Evolutionary conservation across 2,888 invertebrate genomes (phyloP), one percentile per base, ranked within the genome.

Genomic region (Eucera pruinosa): DNA sequence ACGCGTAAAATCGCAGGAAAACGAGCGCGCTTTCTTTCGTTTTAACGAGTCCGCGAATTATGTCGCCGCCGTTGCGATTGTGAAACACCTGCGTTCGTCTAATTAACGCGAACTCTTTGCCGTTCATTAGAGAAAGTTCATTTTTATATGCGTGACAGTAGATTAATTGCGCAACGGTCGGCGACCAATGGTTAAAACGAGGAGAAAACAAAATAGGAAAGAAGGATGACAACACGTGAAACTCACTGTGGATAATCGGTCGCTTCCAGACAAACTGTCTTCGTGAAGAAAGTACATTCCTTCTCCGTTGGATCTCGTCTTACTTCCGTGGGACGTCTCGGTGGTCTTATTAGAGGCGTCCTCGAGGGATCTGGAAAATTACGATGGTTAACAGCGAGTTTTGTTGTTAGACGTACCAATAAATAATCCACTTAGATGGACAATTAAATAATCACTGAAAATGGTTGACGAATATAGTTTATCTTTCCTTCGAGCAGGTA

Each of bases 231-330:
- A 11, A 43, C 18, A 25, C 20, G 36, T 4, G 30, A 41, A 20
- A 94, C 95, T 94, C 93, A 96, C 96, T 95, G 94, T 33, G 97
- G 97, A 92, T 97, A 97, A 89, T 96, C 96, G 11, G 94, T 94
- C 25, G 95, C 94, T 78, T 95, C 95, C 62, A 97, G 93, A 89
- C 97, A 97, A 86, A 97, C 93, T 2, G 95, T 95, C 85, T 95
- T 95, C 3, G 95, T 95, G 87, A 96, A 96, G 78, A 95, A 94
- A 87, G 95, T 95, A 88, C 96, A 96, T 61, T 93, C 88, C 86
- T 91, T 84, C 67, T 91, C 90, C 11, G 93, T 87, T 2, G 92
- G 91, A 50, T 86, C 86, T 52, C 89, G 88, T 69, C 88, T 85
- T 84, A 91, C 67, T 87, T 93, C 80, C 62, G 71, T 78, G 23